A percentile compares a stretch with the other conserved stretches of the same genome.
These are phyloP conservation scores for Brachyhypopomus gauderio DNA, from an alignment of 2,113 vertebrate species.

Conservation along the genomic window DNA sequence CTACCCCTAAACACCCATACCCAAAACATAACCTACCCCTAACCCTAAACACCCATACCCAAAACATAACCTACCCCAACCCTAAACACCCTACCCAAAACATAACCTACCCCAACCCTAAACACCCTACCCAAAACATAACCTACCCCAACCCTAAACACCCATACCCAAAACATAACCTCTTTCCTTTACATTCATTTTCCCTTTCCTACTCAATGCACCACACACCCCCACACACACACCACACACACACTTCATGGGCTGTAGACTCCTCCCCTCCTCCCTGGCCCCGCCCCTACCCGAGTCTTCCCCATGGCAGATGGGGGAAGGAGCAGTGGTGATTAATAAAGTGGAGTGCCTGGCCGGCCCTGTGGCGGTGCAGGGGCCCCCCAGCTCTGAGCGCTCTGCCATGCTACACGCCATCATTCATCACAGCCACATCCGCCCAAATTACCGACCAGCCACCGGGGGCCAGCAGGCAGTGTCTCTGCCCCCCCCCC, in stretches of 20 bases:
- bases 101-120: too few species aligned
- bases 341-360: slow-evolving; percentile 51
- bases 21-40: too few species aligned
- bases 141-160: too few species aligned
- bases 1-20: too few species aligned
- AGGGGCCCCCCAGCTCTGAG: slow-evolving; percentile 22
- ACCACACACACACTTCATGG: neutral
- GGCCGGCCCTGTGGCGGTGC: neutral
- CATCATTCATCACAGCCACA: slow-evolving; percentile 45
- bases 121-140: too few species aligned
- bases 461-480: slow-evolving; percentile 35
- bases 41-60: too few species aligned
- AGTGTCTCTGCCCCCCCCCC: slow-evolving; percentile 21
- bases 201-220: too few species aligned
- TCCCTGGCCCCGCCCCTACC: slow-evolving; percentile 16
- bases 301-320: neutral
- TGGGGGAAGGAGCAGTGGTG: neutral
- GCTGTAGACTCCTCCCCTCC: slow-evolving; percentile 42
- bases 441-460: slow-evolving; percentile 42
- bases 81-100: too few species aligned
- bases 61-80: too few species aligned
- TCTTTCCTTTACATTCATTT: too few species aligned
- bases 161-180: too few species aligned
- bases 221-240: neutral
- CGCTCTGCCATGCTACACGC: slow-evolving; percentile 32